These are phyloP conservation scores for Pogoniulus pusillus DNA, from an alignment of 2,797 vertebrate genomes.

Conservation along the genomic window DNA sequence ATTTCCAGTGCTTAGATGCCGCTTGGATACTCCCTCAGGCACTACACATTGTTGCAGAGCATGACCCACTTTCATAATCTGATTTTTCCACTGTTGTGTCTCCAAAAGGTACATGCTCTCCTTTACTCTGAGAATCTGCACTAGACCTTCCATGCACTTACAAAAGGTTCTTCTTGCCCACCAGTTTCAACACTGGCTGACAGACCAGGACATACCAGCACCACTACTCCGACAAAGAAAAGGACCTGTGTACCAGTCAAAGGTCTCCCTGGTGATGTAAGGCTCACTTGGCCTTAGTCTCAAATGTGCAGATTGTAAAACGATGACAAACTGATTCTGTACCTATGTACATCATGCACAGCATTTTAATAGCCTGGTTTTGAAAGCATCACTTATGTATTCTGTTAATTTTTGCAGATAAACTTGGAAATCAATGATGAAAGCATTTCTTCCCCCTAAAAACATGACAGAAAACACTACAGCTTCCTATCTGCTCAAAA, in stretches of 20 bases:
- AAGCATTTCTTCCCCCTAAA: neutral
- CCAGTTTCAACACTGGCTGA: neutral
- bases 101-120: neutral
- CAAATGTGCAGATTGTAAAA: neutral
- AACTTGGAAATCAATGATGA: neutral
- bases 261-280: neutral
- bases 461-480: neutral
- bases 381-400: neutral
- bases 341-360: neutral
- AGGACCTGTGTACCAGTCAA: neutral
- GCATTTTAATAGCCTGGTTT: neutral
- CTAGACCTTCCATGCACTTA: neutral
- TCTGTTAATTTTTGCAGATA: neutral
- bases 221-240: neutral
- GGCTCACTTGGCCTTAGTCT: neutral
- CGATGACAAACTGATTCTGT: slow-evolving; percentile 2
- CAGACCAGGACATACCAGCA: neutral
- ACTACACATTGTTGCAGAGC: neutral
- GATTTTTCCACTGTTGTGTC: neutral
- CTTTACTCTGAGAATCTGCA: neutral
- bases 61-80: slow-evolving; percentile 21
- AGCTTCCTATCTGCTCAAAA: neutral
- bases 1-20: neutral
- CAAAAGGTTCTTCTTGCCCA: neutral
- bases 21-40: slow-evolving; percentile 13